Evolutionary conservation across 1,140 invertebrate genomes (phyloP).

Genomic region (Carcinoscorpius rotundicauda): DNA sequence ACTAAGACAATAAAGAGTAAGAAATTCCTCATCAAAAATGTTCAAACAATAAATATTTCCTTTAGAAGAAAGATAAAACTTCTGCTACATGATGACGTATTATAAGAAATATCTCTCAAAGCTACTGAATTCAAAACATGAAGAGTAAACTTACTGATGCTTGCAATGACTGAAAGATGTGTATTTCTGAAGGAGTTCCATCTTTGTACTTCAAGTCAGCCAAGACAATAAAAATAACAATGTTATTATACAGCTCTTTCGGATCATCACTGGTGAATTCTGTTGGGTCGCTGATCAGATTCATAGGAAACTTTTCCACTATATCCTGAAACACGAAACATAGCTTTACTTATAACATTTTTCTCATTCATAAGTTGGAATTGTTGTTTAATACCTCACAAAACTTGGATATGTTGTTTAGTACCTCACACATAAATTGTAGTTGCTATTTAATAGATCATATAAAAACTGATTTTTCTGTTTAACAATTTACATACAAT

Average conservation of each 20-base stretch:
- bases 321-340: conserved; percentile 41
- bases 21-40: too few relatives aligned
- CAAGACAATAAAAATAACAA: conserved; percentile 85
- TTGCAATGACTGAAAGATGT: conserved; percentile 75
- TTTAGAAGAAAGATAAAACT: too few relatives aligned
- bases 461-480: conserved; percentile 2
- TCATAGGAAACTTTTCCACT: conserved; percentile 88
- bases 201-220: conserved; percentile 41
- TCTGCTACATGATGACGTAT: conserved; percentile 1
- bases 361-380: not conserved
- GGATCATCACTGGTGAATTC: conserved; percentile 93
- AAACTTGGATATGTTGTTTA: too few relatives aligned
- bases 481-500: not conserved
- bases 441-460: not conserved
- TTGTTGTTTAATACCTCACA: not conserved
- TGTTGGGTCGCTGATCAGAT: conserved; percentile 84
- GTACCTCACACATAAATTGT: not conserved
- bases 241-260: conserved; percentile 96
- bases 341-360: not conserved
- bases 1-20: too few relatives aligned
- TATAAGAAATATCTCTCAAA: not conserved
- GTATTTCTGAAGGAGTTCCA: conserved; percentile 70
- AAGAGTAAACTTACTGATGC: conserved; percentile 38
- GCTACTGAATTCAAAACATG: conserved; percentile 1
- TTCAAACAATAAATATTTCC: too few relatives aligned